Percentiles rank a stretch among this genome's conserved stretches.
phyloP scores from a whole-genome alignment of 2,113 vertebrate genomes.

The Indicator indicator region DNA sequence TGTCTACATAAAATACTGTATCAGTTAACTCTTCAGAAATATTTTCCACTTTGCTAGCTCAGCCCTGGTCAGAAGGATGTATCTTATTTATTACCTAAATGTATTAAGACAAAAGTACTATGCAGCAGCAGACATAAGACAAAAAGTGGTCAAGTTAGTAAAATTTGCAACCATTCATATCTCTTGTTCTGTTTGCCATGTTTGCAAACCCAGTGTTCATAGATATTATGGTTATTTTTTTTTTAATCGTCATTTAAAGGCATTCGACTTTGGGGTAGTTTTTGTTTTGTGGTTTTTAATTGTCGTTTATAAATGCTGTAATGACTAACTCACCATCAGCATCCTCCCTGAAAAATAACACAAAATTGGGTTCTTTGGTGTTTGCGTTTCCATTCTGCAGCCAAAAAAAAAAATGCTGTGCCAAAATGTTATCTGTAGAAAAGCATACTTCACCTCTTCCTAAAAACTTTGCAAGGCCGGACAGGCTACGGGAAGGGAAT shows the following conservation, averaged over 20 bases:
- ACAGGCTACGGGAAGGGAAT: slow-evolving; percentile 63
- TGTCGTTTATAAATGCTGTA: neutral
- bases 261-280: neutral
- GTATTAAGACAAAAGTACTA: neutral
- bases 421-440: neutral
- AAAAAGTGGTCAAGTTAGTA: slow-evolving; percentile 13
- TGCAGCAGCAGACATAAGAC: neutral
- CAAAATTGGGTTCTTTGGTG: neutral
- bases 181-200: neutral
- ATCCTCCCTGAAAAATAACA: slow-evolving; percentile 46
- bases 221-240: neutral
- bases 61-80: neutral
- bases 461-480: slow-evolving; percentile 62
- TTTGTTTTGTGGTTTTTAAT: neutral
- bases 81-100: slow-evolving; percentile 2
- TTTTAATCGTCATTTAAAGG: neutral
- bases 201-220: neutral
- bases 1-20: neutral
- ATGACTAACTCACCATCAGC: neutral
- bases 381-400: slow-evolving; percentile 27
- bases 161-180: neutral
- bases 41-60: neutral
- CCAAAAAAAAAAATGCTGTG: neutral
- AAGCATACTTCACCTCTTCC: slow-evolving; percentile 37
- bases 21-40: neutral